phyloP scores from a whole-genome alignment of 2,888 invertebrate species.

The Dromius quadrimaculatus region DNA sequence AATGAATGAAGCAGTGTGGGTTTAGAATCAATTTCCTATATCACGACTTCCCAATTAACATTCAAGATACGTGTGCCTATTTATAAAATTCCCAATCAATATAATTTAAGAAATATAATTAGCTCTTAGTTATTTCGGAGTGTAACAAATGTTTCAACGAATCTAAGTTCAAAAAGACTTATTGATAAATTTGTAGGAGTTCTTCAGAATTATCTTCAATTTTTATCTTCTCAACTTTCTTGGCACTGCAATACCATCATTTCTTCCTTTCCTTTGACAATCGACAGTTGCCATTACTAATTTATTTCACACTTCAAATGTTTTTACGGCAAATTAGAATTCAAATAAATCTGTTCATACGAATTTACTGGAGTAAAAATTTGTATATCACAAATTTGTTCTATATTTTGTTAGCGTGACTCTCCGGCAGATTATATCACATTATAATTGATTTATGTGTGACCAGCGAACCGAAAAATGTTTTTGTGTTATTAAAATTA shows the following conservation, averaged over 20 bases:
- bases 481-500: conserved; percentile 29
- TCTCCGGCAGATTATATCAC: conserved; percentile 18
- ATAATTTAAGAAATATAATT: too few relatives aligned
- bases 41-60: too few relatives aligned
- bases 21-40: too few relatives aligned
- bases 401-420: conserved; percentile 21
- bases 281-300: conserved; percentile 1
- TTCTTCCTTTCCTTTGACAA: neutral
- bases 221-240: too few relatives aligned
- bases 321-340: conserved; percentile 17
- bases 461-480: conserved; percentile 18
- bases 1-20: too few relatives aligned
- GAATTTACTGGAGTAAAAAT: neutral
- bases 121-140: too few relatives aligned
- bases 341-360: conserved; percentile 2
- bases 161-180: too few relatives aligned
- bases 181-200: too few relatives aligned
- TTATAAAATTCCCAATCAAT: too few relatives aligned
- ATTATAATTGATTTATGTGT: conserved; percentile 35
- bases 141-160: too few relatives aligned
- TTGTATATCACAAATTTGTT: conserved; percentile 12
- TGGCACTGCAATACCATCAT: neutral
- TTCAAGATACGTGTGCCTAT: too few relatives aligned
- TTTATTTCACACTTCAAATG: conserved; percentile 29
- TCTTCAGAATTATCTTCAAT: too few relatives aligned